phyloP scores from a whole-genome alignment of 2,888 invertebrate genomes.

The Lasioglossum lativentre region DNA sequence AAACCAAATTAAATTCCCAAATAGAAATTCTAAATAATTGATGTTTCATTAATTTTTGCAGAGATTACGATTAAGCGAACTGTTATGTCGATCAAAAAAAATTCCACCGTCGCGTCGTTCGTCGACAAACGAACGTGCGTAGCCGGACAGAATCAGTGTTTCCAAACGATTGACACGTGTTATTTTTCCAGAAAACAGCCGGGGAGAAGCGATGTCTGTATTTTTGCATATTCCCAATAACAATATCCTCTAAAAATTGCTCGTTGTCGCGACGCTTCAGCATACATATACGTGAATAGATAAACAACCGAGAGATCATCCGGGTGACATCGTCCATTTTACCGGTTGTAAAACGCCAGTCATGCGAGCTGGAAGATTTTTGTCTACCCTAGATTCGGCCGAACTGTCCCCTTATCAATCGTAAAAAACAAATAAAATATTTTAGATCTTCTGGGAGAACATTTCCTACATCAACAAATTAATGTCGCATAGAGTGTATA shows the following conservation, averaged over 20 bases:
- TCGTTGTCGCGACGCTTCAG: conserved; percentile 2
- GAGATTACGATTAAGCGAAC: not conserved
- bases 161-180: not conserved
- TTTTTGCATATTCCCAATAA: not conserved
- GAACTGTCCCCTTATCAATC: not conserved
- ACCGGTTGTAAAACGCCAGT: not conserved
- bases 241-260: not conserved
- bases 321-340: not conserved
- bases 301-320: not conserved
- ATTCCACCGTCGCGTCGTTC: not conserved
- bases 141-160: not conserved
- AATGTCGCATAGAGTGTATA: not conserved
- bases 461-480: too few relatives aligned
- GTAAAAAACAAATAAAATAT: not conserved
- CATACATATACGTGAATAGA: not conserved
- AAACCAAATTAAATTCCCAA: too few relatives aligned
- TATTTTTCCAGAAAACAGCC: not conserved
- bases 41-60: not conserved
- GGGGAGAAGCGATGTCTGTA: not conserved
- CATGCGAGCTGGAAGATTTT: not conserved
- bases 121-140: not conserved
- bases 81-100: not conserved
- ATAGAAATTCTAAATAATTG: too few relatives aligned
- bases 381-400: not conserved
- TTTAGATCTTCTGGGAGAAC: not conserved